phyloP scores from a whole-genome alignment of 2,797 vertebrate genomes.

The Cuniculus paca region DNA sequence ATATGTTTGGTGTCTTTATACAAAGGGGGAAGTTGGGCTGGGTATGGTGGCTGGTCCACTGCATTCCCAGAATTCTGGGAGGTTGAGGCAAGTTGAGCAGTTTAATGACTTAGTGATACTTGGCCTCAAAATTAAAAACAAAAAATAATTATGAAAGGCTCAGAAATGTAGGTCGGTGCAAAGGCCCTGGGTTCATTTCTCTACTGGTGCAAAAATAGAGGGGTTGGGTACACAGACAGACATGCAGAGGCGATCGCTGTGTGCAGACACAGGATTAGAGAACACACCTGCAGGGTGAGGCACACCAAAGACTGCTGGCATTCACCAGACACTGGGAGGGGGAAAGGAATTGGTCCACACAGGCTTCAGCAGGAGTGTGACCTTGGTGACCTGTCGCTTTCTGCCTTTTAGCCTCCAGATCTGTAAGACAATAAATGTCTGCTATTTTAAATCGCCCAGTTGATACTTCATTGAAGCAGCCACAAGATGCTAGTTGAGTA shows the following conservation, averaged over 20 bases:
- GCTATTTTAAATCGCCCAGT: neutral
- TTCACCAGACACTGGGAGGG: neutral
- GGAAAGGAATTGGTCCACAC: no score
- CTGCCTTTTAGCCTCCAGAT: neutral
- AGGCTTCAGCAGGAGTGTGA: neutral
- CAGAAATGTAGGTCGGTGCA: neutral
- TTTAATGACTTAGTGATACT: neutral
- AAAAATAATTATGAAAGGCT: neutral
- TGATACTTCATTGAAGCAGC: neutral
- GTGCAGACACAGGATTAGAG: neutral
- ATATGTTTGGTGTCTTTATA: no score
- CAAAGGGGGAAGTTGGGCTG: neutral
- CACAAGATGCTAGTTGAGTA: neutral
- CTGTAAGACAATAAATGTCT: neutral
- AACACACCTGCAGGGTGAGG: neutral
- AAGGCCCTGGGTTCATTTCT: neutral
- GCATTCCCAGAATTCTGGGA: no score
- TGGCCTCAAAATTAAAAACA: neutral
- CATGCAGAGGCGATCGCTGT: accelerated
- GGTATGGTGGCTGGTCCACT: no score
- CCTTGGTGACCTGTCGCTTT: neutral
- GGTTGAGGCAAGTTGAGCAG: no score
- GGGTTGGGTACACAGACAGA: neutral
- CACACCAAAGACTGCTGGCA: accelerated
- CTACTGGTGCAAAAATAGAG: neutral